Conservation (phyloP, 2,797 vertebrate genomes). For the Molossus alvarezi region DNA sequence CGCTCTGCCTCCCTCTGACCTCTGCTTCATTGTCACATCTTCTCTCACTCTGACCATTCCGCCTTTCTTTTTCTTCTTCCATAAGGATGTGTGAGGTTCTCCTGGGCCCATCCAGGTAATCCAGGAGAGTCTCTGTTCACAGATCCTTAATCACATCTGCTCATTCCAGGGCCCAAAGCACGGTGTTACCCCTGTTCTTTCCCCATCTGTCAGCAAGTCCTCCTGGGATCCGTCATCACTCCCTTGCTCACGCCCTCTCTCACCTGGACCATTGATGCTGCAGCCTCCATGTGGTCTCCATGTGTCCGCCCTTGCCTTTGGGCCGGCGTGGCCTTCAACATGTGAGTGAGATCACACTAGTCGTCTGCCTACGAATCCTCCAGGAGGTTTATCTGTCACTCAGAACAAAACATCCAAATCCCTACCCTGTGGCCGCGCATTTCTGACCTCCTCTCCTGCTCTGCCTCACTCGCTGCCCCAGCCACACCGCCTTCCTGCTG, state of each 20-base stretch:
- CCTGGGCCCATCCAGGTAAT: neutral
- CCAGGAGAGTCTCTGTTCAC: neutral
- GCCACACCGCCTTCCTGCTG: neutral
- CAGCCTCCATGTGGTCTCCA: neutral
- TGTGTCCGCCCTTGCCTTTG: neutral
- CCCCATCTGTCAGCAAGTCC: too few relatives aligned
- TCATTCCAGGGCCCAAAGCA: neutral
- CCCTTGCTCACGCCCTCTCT: neutral
- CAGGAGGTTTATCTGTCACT: neutral
- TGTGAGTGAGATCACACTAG: neutral
- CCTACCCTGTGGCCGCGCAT: neutral
- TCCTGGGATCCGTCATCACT: neutral
- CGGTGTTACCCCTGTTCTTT: neutral
- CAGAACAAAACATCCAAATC: neutral
- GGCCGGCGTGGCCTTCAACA: neutral
- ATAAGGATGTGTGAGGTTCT: neutral
- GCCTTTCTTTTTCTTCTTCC: neutral
- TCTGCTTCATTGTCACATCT: neutral
- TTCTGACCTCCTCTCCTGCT: neutral
- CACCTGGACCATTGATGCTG: rapidly evolving
- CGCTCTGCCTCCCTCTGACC: neutral
- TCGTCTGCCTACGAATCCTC: neutral
- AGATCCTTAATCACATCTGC: neutral
- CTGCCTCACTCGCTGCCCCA: neutral
- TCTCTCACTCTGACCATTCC: neutral